A percentile compares a stretch with the other conserved stretches of the same genome.
Evolutionary conservation across 2,888 invertebrate species (phyloP).

Genomic region (Noctua fimbriata): DNA sequence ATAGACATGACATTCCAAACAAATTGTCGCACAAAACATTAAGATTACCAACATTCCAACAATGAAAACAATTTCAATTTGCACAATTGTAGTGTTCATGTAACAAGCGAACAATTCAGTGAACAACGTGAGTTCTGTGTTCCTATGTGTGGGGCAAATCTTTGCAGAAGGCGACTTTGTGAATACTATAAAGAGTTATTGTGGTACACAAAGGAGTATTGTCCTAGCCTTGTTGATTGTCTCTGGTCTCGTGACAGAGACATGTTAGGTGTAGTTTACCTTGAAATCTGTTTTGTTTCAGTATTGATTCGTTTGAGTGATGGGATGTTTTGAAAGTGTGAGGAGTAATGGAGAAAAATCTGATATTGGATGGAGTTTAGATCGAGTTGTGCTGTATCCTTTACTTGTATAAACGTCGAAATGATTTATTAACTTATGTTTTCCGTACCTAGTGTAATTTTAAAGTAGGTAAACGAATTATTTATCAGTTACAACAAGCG

Average conservation of each 20-base stretch:
- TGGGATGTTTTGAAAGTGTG: not conserved
- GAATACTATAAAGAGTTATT: conserved; percentile 84
- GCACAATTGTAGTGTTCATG: conserved; percentile 73
- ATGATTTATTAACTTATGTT: not conserved
- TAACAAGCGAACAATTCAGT: conserved; percentile 78
- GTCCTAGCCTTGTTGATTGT: conserved; percentile 86
- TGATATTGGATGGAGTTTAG: not conserved
- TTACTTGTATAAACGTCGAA: too few species aligned
- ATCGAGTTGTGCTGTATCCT: not conserved
- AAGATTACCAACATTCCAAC: conserved; percentile 60
- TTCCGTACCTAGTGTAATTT: not conserved
- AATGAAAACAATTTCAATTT: conserved; percentile 66
- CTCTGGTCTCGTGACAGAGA: conserved; percentile 74
- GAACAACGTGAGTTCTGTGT: conserved; percentile 72
- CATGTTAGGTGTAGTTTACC: conserved; percentile 72
- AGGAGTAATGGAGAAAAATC: not conserved
- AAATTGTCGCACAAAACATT: conserved; percentile 53
- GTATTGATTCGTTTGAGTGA: conserved; percentile 49
- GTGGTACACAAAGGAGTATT: conserved; percentile 82
- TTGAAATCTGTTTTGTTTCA: conserved; percentile 69
- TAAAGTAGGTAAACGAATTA: not conserved
- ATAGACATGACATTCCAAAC: conserved; percentile 47
- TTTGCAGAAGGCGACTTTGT: conserved; percentile 85
- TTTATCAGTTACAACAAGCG: not conserved
- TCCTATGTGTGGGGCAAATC: conserved; percentile 82